Conservation (phyloP, 2,797 vertebrate genomes). For the Oreortyx pictus region DNA sequence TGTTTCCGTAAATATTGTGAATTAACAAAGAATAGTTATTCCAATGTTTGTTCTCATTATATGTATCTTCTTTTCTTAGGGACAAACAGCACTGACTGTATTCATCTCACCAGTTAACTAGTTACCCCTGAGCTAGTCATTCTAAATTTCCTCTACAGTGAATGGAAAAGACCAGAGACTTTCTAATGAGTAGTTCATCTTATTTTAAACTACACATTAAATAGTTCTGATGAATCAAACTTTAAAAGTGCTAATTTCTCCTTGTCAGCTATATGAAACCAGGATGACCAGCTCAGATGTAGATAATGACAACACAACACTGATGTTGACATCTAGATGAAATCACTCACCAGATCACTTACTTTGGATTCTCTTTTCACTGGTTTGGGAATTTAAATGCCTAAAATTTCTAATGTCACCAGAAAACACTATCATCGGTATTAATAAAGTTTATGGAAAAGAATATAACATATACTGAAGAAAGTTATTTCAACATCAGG, state of each 20-base stretch:
- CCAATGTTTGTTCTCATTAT: background rate
- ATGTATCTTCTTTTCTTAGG: background rate
- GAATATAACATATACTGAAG: background rate
- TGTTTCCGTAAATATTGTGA: background rate
- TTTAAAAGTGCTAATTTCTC: too few relatives aligned
- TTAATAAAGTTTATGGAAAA: background rate
- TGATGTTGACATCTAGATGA: background rate
- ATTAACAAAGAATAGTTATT: background rate
- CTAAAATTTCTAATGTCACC: background rate
- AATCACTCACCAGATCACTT: background rate
- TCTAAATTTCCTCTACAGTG: too few relatives aligned
- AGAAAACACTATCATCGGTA: background rate
- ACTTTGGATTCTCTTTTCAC: background rate
- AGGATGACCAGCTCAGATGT: background rate
- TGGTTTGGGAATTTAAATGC: background rate
- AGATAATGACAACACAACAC: background rate
- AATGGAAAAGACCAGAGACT: too few relatives aligned
- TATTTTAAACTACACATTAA: too few relatives aligned
- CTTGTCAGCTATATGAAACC: too few relatives aligned
- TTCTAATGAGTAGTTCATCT: too few relatives aligned
- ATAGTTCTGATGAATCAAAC: too few relatives aligned
- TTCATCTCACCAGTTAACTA: background rate
- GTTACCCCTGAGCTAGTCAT: background rate
- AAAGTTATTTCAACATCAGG: background rate
- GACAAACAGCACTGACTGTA: background rate